Evolutionary conservation across 2,797 vertebrate genomes (phyloP), one percentile per base, ranked within the genome.

Genomic region (Malacoctenus gilli): DNA sequence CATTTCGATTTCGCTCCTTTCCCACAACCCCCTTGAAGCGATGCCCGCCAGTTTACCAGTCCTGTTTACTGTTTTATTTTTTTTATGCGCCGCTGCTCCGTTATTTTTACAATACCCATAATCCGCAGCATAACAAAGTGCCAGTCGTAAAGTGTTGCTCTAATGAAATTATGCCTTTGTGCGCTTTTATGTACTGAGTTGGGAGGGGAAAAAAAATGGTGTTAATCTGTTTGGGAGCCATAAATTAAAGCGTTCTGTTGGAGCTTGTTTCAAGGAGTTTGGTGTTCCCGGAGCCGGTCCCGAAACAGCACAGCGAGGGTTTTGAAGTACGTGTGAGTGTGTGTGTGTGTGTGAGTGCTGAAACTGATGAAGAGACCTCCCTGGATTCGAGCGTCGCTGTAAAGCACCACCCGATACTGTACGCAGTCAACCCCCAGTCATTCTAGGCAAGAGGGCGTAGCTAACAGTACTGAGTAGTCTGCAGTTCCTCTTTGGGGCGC

Each of bases 401-500:
- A 82, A 79, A 84, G 68, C 71, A 69, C 59, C 48, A 63, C 64
- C 65, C 50, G 37, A 76, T 84, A 77, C 75, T 69, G 77, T 73
- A 72, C 36, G 52, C 49, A 57, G 53, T 77, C 75, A 80, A 55
- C 22, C n/a, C 60, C 59, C 61, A 67, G 61, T 81, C 72, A 68
- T 73, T 82, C 54, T 39, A 67, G 70, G 49, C 49, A 28, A 75
- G 74, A 85, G 85, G 85, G 89, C 57, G 85, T 86, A 83, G 77
- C 79, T 74, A 69, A 77, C 84, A 66, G 77, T 52, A 70, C 77
- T 19, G 81, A 87, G 84, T 62, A 81, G 84, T 84, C 86, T 88
- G 89, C 83, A 86, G 87, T 89, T 91, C 85, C 87, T 91, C 88
- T 87, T 82, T 64, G 79, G 86, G 86, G 86, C 84, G 68, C 83